Base-by-base conservation (phyloP, 1,140 invertebrate species). In the Ceratina australensis region DNA sequence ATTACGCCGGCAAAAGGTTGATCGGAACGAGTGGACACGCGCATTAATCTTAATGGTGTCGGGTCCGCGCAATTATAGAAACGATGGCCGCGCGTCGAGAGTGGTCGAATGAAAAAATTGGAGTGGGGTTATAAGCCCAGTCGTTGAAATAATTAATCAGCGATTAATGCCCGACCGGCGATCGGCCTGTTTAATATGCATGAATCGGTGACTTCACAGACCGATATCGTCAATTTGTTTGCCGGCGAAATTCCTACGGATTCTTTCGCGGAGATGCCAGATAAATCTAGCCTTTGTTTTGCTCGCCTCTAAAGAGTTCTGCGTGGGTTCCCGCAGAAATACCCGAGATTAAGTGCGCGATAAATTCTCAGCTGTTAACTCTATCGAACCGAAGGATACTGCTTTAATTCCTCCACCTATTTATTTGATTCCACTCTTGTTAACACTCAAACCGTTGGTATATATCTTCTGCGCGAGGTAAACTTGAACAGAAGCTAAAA, bases 31-130 rank as follows among this genome's bases (percentile, higher is more conserved):
- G 57, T 42, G 66, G 65, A 68, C 73, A 50, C 42, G 56, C 13
- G 72, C 72, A 69, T 76, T 76, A 76, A 76, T 76, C 66, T 74
- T 52, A 52, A 74, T 63, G 22, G 56, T 20, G 66, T 60, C 57
- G 66, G 66, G 52, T 20, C 24, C 22, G 56, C 20, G 73, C 67
- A 71, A 69, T 76, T 76, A 71, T 33, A 60, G 47, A 73, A 64
- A 52, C 49, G 72, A 42, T 42, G 33, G 33, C 33, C 33, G 15
- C 24, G 26, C 26, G 22, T 12, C 56, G 13, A 20, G n/a, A 3
- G 0, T 16, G 50, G 18, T 16, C n/a, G 28, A 56, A 7, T 2
- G 50, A 10, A 3, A n/a, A 4, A n/a, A 7, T 1, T 5, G 52
- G 52, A 54, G 22, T 26, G 16, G 16, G 16, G 28, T 16, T 33